Conservation (phyloP, 2,888 invertebrate genomes). For the Scrobipalpa atriplicella region DNA sequence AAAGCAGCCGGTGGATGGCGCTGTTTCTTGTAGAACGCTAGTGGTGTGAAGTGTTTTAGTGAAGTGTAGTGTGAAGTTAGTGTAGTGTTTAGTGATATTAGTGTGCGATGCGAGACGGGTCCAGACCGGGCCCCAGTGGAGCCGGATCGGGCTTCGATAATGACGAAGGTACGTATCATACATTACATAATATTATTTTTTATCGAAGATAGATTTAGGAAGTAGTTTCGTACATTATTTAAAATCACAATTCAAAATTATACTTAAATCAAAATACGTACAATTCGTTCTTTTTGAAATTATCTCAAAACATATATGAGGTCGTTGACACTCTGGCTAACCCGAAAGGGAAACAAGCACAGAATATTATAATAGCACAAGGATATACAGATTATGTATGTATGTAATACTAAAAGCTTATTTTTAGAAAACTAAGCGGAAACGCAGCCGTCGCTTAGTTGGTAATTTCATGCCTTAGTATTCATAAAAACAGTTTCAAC, state of each 20-base stretch:
- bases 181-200: not conserved
- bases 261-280: too few relatives aligned
- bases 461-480: constrained; percentile 9
- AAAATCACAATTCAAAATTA: too few relatives aligned
- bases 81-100: constrained; percentile 29
- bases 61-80: constrained; percentile 10
- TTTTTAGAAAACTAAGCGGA: not conserved
- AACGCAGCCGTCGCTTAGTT: constrained; percentile 1
- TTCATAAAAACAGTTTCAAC: constrained; percentile 19
- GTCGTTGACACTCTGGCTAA: too few relatives aligned
- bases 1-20: constrained; percentile 24
- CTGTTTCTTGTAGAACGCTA: constrained; percentile 2
- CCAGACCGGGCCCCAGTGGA: constrained; percentile 69
- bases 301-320: too few relatives aligned
- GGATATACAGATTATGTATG: too few relatives aligned
- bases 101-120: constrained; percentile 71
- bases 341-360: too few relatives aligned
- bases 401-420: too few relatives aligned
- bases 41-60: not conserved
- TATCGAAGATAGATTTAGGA: too few relatives aligned
- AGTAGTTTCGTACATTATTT: too few relatives aligned
- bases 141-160: constrained; percentile 62
- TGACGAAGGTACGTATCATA: constrained; percentile 59
- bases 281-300: too few relatives aligned
- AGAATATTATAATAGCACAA: too few relatives aligned